Conservation (phyloP, 2,888 invertebrate species). For the Netelia fuscicornis region DNA sequence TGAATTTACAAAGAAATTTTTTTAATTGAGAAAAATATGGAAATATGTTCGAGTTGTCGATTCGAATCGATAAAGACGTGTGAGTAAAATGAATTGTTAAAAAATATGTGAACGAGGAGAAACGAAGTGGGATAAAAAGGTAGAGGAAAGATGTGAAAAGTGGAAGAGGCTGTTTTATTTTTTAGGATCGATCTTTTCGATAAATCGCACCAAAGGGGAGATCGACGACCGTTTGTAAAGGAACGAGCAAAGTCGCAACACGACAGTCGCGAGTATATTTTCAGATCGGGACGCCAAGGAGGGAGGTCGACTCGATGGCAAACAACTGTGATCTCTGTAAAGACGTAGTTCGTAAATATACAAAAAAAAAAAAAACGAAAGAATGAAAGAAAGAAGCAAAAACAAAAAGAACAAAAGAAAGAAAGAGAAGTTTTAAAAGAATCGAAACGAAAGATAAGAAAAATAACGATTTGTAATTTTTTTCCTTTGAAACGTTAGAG, state of each 20-base stretch:
- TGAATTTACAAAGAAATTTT: no score
- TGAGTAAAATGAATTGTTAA: not conserved
- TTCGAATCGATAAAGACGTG: not conserved
- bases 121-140: slow-evolving; percentile 69
- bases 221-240: slow-evolving; percentile 39
- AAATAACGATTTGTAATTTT: not conserved
- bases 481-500: not conserved
- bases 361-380: not conserved
- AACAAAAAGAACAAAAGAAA: not conserved
- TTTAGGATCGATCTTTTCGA: not conserved
- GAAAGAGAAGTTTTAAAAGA: not conserved
- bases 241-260: slow-evolving; percentile 13
- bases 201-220: slow-evolving; percentile 7
- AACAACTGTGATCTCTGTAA: not conserved
- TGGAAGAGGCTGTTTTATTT: not conserved
- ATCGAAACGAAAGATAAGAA: not conserved
- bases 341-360: not conserved
- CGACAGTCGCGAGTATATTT: slow-evolving; percentile 36
- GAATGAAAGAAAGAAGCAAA: not conserved
- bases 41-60: not conserved
- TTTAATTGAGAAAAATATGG: not conserved
- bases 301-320: slow-evolving; percentile 10
- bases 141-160: slow-evolving; percentile 38
- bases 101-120: slow-evolving; percentile 43
- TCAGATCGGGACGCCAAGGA: slow-evolving; percentile 30